Base-by-base conservation (phyloP, 2,113 vertebrate genomes). In the Heteronetta atricapilla region DNA sequence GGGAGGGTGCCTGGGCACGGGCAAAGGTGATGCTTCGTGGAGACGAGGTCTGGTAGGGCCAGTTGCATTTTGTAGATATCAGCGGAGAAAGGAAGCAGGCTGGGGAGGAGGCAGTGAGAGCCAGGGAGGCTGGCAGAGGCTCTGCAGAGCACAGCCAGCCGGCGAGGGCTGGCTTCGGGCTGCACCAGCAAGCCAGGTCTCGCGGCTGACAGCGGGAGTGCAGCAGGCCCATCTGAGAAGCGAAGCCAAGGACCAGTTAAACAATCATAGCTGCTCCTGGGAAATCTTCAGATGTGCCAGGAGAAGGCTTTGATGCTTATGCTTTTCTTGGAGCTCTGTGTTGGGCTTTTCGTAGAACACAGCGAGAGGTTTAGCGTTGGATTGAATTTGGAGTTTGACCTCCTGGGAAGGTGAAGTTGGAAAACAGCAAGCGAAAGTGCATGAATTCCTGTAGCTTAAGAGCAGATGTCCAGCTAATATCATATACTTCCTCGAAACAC, bases 261-360 rank as follows among this genome's bases (percentile, higher is more conserved):
- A 88, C 62, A 73, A 76, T 55, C 17, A 3, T 31, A 62, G 62
- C 81, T 58, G 28, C 77, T 86, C 53, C 86, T 94, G 88, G 70
- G 90, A 94, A 79, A 63, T 89, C 64, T 28, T 62, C 1, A 0
- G 78, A 38, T 7, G 3, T 92, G 77, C 76, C 69, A 93, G 81
- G 38, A 73, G 81, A 69, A 77, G 53, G 44, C 40, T 92, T 76
- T 92, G 36, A 66, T 67, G 53, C n/a, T 68, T 72, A 17, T 88
- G 83, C 53, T 90, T 68, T 93, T 90, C 56, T 90, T 96, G 88
- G 88, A 92, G 68, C 53, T 56, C 44, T 17, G 13, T 93, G 50
- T 78, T 66, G 69, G 69, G n/a, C 23, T 90, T 93, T 87, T 92
- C 12, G 2, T 50, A 82, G 83, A 95, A 93, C 95, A 93, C 34